Evolutionary conservation across 2,113 vertebrate genomes (phyloP).

Genomic region (Colius striatus): DNA sequence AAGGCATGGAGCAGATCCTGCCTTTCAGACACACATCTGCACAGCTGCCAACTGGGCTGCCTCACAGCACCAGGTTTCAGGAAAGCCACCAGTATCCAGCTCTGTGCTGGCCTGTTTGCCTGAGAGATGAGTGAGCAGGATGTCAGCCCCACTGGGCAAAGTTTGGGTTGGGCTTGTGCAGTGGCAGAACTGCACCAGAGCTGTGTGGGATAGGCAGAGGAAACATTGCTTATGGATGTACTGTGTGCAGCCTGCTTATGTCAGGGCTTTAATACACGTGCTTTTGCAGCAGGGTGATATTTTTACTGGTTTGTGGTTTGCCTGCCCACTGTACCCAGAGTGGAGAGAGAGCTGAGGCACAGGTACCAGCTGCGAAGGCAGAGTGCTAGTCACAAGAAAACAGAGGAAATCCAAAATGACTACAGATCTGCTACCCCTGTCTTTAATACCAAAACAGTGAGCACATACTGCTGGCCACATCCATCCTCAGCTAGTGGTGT

Average conservation of each 20-base stretch:
- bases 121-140: neutral
- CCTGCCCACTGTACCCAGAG: neutral
- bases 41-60: neutral
- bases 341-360: neutral
- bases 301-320: neutral
- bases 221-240: neutral
- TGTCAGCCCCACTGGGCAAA: neutral
- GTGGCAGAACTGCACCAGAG: accelerated
- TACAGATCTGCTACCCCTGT: accelerated
- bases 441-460: neutral
- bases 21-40: neutral
- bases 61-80: neutral
- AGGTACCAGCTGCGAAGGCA: neutral
- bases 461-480: neutral
- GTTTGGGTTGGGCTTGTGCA: neutral
- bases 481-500: neutral
- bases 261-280: accelerated
- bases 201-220: accelerated
- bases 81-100: neutral
- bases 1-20: neutral
- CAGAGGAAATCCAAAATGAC: neutral
- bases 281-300: neutral
- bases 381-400: neutral
- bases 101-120: neutral
- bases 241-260: neutral